phyloP scores from a whole-genome alignment of 2,797 vertebrate genomes.

The Orientallactaga sibirica region DNA sequence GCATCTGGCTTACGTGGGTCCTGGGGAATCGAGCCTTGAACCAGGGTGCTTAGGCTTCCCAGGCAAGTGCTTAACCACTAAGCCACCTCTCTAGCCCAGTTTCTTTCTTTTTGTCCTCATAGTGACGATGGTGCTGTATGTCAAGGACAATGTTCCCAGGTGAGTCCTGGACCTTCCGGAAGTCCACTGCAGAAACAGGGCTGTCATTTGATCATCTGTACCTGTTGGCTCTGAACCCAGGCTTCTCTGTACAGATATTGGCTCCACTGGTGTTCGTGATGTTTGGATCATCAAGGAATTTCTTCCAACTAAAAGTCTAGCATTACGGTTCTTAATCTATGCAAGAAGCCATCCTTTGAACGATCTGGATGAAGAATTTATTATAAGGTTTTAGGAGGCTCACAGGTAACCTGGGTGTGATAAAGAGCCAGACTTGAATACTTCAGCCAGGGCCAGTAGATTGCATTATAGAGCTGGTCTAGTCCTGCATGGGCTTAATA shows the following conservation, averaged over 20 bases:
- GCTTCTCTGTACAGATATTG: neutral
- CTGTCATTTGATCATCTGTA: neutral
- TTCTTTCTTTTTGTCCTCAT: neutral
- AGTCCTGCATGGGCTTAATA: neutral
- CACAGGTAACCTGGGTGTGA: neutral
- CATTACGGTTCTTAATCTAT: neutral
- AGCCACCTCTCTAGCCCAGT: no score
- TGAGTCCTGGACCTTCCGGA: neutral
- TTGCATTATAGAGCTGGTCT: neutral
- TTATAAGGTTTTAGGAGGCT: neutral
- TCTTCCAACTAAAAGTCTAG: neutral
- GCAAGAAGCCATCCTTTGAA: neutral
- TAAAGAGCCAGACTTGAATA: neutral
- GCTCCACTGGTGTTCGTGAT: neutral
- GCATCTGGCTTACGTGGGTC: no score
- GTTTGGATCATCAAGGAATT: neutral
- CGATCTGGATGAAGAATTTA: neutral
- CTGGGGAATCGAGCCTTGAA: no score
- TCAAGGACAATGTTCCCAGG: neutral
- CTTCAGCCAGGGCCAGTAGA: neutral
- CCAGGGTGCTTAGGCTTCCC: no score
- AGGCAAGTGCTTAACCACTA: no score
- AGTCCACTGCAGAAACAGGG: neutral
- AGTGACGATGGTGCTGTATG: neutral
- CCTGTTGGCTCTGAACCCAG: neutral